Evolutionary conservation across 2,113 vertebrate species (phyloP), one percentile per base, ranked within the genome.

Genomic region (Otus sunia): DNA sequence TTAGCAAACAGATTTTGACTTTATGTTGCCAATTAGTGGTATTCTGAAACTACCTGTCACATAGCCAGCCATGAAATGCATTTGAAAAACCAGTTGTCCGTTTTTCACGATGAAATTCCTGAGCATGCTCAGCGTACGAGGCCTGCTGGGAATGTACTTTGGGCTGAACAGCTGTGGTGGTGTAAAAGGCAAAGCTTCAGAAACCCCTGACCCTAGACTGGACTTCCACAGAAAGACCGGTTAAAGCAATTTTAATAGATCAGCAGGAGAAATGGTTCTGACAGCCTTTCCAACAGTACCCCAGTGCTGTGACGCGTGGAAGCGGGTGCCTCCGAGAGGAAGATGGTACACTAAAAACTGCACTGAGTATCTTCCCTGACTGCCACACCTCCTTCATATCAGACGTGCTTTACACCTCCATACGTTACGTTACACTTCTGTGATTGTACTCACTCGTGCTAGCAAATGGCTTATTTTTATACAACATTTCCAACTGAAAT

Each of bases 391-490:
- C 86, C 90, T 55, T 36, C 94, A 64, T 75, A 37, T 86, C 94
- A 34, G 91, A 79, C 14, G 74, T 91, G 92, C 93, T 73, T 56
- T 58, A 73, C 76, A 29, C 71, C 90, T 60, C 89, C 90, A 25
- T 71, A 45, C 74, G 1, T 3, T 10, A 25, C 21, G 9, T 74
- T 37, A 75, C 96, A 64, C 78, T 67, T 80, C 78, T 13, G 82
- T 58, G 89, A 95, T 91, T 93, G 94, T 96, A 91, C 94, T 91
- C 71, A 4, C 84, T 94, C 93, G 19, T 74, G 71, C 19, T 52
- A 92, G 86, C 92, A 98, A 97, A 97, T 96, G 98, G 97, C 97
- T 98, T 98, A 98, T 98, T 98, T 98, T 98, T 98, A 95, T 98
- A 98, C 90, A 92, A 56, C 96, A 92, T 98, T 98, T 88, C 96